Evolutionary conservation across 1,140 invertebrate genomes (phyloP), one percentile per base, ranked within the genome.

Genomic region (Caenorhabditis tropicalis): DNA sequence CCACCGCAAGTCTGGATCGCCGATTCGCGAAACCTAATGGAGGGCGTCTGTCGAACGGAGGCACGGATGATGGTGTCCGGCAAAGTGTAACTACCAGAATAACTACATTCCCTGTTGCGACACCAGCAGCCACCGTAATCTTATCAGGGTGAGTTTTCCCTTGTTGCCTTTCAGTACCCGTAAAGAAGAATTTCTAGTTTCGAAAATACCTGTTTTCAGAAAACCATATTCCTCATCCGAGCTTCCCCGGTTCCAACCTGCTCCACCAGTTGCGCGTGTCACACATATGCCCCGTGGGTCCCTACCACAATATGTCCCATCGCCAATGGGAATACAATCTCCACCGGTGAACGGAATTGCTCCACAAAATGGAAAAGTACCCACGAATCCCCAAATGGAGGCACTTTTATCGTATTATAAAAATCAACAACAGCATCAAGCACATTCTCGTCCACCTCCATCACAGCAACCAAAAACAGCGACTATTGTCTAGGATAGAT

Each of bases 321-420:
- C 27, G 43, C 39, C 43, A 82, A n/a, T 82, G 39, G 58, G 36
- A 46, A 39, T 39, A 27, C 53, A 46, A 31, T 65, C 46, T 24
- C 31, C 51, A 58, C 31, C 31, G 19, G 27, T 58, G 46, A 46
- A 33, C 81, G 29, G 39, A 36, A 27, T 36, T 36, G 15, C 60
- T 36, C 60, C 60, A 36, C 60, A 31, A 36, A 70, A 36, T 27
- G 60, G 60, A 70, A 70, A 70, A 70, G 9, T 70, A 33, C n/a
- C 48, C 7, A 82, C 81, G 9, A 70, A 86, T 51, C 81, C 85
- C 10, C 85, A 86, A 56, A 86, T 86, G 85, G 85, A 86, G 43
- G 85, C 85, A 27, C 43, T 86, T n/a, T 56, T 86, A 7, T 43
- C 85, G 12, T 86, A 82, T 39, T 86, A 86, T 29, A 84, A 84